phyloP scores from a whole-genome alignment of 2,888 invertebrate genomes.

The Diadegma fenestrale region DNA sequence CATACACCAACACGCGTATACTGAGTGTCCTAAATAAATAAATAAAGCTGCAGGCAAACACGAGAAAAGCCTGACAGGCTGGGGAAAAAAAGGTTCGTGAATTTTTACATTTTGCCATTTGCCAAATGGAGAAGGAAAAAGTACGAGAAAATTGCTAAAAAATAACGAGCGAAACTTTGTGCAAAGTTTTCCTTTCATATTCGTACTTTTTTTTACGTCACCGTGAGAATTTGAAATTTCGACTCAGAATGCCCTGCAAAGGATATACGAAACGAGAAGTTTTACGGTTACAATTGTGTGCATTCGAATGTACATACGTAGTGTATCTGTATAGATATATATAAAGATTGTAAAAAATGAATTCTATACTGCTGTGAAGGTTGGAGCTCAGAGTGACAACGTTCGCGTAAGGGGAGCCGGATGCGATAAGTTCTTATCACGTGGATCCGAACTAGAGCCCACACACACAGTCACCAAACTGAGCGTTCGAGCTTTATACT shows the following conservation, averaged over 20 bases:
- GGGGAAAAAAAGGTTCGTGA: neutral
- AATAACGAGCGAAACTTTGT: neutral
- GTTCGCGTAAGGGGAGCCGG: slow-evolving; percentile 78
- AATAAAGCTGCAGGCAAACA: neutral
- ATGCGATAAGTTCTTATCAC: slow-evolving; percentile 82
- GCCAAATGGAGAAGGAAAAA: too few species aligned
- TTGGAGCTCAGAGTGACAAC: slow-evolving; percentile 60
- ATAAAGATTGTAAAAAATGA: slow-evolving; percentile 32
- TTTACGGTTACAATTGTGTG: neutral
- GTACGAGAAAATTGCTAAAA: too few species aligned
- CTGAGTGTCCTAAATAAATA: neutral
- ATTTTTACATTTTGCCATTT: neutral
- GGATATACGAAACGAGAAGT: neutral
- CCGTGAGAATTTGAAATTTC: neutral
- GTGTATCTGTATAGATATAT: neutral
- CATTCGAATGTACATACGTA: neutral
- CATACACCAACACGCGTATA: neutral
- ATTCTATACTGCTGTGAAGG: slow-evolving; percentile 26
- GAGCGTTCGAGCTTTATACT: slow-evolving; percentile 29
- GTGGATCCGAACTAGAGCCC: slow-evolving; percentile 73
- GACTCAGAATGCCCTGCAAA: neutral
- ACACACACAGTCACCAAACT: slow-evolving; percentile 40
- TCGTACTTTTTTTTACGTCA: neutral
- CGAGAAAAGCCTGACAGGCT: neutral
- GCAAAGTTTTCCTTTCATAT: neutral